phyloP scores from a whole-genome alignment of 2,888 invertebrate genomes.

The Drosophila planitibia region DNA sequence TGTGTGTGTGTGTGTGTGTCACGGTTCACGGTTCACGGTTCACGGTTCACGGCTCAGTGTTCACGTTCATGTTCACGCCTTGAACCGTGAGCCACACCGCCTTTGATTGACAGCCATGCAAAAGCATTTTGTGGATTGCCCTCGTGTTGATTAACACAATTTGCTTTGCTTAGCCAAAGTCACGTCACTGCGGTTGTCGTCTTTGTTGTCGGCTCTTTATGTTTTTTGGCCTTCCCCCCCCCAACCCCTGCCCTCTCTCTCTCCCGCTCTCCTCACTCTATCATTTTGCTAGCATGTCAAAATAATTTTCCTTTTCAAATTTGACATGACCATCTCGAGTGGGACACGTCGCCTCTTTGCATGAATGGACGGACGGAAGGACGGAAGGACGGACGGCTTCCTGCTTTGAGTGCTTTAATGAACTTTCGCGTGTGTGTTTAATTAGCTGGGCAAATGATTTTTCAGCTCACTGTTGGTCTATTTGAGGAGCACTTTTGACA shows the following conservation, averaged over 20 bases:
- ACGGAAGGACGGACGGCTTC: constrained; percentile 21
- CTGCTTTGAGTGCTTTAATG: constrained; percentile 42
- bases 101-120: constrained; percentile 66
- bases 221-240: background rate
- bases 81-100: constrained; percentile 31
- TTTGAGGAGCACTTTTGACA: background rate
- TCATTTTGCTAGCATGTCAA: constrained; percentile 42
- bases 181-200: constrained; percentile 42
- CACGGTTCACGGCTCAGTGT: constrained; percentile 34
- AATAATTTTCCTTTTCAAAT: constrained; percentile 60
- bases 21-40: constrained; percentile 8
- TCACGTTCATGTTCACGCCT: constrained; percentile 47
- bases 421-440: constrained; percentile 49
- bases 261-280: background rate
- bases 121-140: constrained; percentile 52
- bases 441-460: constrained; percentile 48
- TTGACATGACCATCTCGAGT: constrained; percentile 62
- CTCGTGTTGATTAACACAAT: constrained; percentile 67
- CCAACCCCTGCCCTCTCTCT: background rate
- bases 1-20: background rate
- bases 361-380: constrained; percentile 15
- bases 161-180: constrained; percentile 58
- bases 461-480: constrained; percentile 19
- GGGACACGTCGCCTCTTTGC: constrained; percentile 30
- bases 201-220: constrained; percentile 13